Evolutionary conservation across 2,888 invertebrate species (phyloP).

Genomic region (Tipula helvola): DNA sequence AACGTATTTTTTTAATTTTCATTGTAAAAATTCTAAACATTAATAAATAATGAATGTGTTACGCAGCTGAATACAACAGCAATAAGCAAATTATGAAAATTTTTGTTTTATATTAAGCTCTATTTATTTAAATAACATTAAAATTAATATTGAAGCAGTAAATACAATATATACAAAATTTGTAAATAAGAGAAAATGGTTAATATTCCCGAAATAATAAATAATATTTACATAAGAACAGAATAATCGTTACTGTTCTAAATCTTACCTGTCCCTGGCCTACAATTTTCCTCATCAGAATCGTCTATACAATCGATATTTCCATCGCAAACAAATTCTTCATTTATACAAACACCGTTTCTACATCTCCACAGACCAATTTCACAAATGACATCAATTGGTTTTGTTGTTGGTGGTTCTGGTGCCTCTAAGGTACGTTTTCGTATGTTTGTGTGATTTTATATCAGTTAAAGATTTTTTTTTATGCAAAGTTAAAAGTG

Average conservation of each 20-base stretch:
- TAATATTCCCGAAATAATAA: background rate
- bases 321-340: conserved; percentile 43
- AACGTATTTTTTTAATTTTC: background rate
- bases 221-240: conserved; percentile 29
- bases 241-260: conserved; percentile 27
- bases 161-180: background rate
- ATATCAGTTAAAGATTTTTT: background rate
- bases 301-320: conserved; percentile 45
- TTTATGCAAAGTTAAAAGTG: background rate
- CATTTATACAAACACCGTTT: conserved; percentile 48
- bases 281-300: conserved; percentile 40
- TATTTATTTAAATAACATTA: background rate
- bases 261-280: background rate
- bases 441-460: background rate
- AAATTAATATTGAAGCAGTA: background rate
- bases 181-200: background rate
- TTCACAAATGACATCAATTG: background rate
- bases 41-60: background rate
- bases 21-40: background rate
- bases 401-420: background rate
- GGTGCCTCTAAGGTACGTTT: background rate
- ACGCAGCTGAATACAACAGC: background rate
- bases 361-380: conserved; percentile 46
- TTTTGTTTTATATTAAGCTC: background rate
- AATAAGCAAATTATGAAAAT: background rate